Evolutionary conservation across 2,113 vertebrate species (phyloP).

Genomic region (Rissa tridactyla): DNA sequence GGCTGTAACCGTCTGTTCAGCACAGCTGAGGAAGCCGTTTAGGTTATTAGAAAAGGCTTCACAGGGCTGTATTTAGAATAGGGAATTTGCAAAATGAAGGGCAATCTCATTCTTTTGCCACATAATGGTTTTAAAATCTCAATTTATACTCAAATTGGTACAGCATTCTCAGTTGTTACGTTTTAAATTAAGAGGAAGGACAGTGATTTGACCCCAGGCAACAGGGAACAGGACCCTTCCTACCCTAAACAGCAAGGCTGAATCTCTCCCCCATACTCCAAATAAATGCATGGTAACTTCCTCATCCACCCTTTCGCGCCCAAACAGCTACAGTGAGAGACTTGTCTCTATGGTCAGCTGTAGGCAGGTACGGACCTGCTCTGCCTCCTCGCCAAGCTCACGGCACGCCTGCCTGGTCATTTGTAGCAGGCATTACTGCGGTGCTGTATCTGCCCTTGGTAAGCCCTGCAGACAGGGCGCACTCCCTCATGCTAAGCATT

Average conservation of each 20-base stretch:
- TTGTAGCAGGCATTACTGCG: not conserved
- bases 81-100: not conserved
- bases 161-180: not conserved
- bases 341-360: not conserved
- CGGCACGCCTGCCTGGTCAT: rapidly evolving
- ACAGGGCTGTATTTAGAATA: not conserved
- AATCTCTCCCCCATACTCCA: not conserved
- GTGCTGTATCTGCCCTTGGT: not conserved
- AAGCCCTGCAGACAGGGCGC: no score
- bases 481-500: rapidly evolving
- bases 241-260: not conserved
- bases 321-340: not conserved
- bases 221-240: not conserved
- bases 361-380: not conserved
- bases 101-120: not conserved
- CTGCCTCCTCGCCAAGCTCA: not conserved
- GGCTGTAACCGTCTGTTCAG: not conserved
- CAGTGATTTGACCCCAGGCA: not conserved
- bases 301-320: rapidly evolving
- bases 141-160: not conserved
- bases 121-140: not conserved
- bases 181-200: not conserved
- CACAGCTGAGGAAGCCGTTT: not conserved
- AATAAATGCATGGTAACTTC: not conserved
- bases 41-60: not conserved